phyloP scores from a whole-genome alignment of 1,140 invertebrate genomes.

The Ooceraea biroi region DNA sequence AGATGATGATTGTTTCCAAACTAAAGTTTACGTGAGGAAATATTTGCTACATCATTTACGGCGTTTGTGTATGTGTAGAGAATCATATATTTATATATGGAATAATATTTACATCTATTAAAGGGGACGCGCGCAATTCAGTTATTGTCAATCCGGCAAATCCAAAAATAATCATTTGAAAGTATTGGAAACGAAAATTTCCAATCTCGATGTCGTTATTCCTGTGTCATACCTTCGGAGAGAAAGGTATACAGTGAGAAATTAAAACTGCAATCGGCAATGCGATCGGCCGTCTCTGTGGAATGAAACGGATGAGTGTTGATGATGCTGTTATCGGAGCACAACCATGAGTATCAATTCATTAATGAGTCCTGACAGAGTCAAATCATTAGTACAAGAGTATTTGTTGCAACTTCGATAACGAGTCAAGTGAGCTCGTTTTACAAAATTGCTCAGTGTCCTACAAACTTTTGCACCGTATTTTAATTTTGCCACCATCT shows the following conservation, averaged over 20 bases:
- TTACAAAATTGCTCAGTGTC: slow-evolving; percentile 5
- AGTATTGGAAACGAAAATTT: slow-evolving; percentile 18
- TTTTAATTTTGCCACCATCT: slow-evolving; percentile 24
- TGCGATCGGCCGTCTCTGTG: background rate
- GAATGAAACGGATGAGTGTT: slow-evolving; percentile 49
- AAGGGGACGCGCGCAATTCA: too few relatives aligned
- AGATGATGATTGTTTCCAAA: background rate
- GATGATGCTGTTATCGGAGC: slow-evolving; percentile 70
- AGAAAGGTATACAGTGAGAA: slow-evolving; percentile 48
- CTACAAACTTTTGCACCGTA: background rate
- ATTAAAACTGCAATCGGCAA: slow-evolving; percentile 48
- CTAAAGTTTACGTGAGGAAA: background rate
- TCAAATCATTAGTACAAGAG: slow-evolving; percentile 53
- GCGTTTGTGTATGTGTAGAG: too few relatives aligned
- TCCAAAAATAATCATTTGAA: slow-evolving; percentile 25
- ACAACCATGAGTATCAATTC: slow-evolving; percentile 55
- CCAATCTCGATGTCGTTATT: background rate
- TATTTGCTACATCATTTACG: background rate
- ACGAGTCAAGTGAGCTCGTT: slow-evolving; percentile 35
- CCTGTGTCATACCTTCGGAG: background rate
- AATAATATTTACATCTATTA: background rate
- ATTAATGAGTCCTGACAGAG: slow-evolving; percentile 65
- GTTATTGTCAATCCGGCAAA: background rate
- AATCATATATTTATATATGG: too few relatives aligned
- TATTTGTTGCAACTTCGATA: slow-evolving; percentile 56